Base-by-base conservation (phyloP, 2,888 invertebrate genomes). In the Sisyra nigra region DNA sequence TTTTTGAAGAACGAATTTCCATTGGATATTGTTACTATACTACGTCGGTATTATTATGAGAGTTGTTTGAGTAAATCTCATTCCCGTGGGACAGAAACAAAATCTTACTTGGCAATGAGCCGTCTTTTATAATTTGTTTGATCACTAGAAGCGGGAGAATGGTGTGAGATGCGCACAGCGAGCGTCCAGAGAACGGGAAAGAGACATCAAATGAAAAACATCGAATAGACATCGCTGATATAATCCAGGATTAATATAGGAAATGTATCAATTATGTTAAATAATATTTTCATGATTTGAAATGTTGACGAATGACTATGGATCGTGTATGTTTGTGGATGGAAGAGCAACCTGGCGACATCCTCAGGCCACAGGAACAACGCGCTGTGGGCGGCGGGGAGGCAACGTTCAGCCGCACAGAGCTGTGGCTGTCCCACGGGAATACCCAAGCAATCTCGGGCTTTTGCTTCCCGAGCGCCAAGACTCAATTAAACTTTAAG, bases 401-500 rank as follows among this genome's bases (percentile, higher is more conserved):
- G 49, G 53, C 51, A 54, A 55, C 55, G 57, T 54, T 57, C 47
- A 41, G 35, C 40, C 46, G 40, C 43, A 45, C 46, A 40, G 40
- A 14, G 40, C 13, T 30, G 31, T 24, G 45, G 43, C 42, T 55
- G 55, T 61, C 59, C 62, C 59, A 55, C 51, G 60, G 61, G 61
- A 61, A 55, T 61, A 59, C 61, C 59, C 52, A 58, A 60, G 61
- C 61, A 63, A 58, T 59, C 60, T 58, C 62, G 61, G 60, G 61
- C 58, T 58, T 61, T 57, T 57, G 57, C 62, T 60, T 68, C 64
- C 65, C 54, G 58, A 63, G 66, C 67, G 66, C 64, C 63, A 60
- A 66, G 71, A 71, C 73, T 74, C 74, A 75, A 76, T 76, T 76
- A 76, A 76, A 76, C 74, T 76, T 76, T 69, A 71, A 70, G 72